Evolutionary conservation across 2,113 vertebrate species (phyloP).

Genomic region (Lycocorax pyrrhopterus): DNA sequence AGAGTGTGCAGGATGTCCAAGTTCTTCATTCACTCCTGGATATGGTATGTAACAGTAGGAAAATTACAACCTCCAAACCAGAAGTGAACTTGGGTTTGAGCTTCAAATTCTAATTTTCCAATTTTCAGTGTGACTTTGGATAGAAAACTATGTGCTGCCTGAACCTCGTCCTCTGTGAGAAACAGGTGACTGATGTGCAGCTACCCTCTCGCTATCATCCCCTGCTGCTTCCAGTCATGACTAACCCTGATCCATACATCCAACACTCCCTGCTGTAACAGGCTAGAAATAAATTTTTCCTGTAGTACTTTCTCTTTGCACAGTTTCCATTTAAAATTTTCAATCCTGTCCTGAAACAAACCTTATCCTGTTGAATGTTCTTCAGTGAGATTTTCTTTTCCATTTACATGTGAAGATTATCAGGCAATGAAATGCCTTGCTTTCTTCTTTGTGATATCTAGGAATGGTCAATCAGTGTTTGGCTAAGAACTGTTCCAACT

Average conservation of each 20-base stretch:
- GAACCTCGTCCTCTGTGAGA: background rate
- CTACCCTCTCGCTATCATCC: background rate
- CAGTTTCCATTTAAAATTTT: background rate
- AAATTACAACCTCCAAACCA: background rate
- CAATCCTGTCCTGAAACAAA: background rate
- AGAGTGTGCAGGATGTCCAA: background rate
- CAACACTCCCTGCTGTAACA: fast-evolving
- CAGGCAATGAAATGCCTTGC: background rate
- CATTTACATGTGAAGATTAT: background rate
- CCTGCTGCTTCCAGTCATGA: background rate
- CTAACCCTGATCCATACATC: background rate
- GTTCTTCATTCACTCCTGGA: background rate
- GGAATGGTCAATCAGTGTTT: background rate
- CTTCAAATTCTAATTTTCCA: background rate
- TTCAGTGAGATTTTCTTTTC: background rate
- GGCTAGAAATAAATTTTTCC: background rate
- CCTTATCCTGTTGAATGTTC: background rate
- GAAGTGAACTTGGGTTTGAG: background rate
- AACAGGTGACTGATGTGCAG: background rate
- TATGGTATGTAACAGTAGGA: background rate
- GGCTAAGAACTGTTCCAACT: background rate
- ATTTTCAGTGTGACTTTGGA: background rate
- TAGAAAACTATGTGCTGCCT: background rate
- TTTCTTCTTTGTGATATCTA: background rate
- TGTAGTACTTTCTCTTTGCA: background rate